Evolutionary conservation across 2,797 vertebrate genomes (phyloP).

Genomic region (Hyperoplus lanceolatus): DNA sequence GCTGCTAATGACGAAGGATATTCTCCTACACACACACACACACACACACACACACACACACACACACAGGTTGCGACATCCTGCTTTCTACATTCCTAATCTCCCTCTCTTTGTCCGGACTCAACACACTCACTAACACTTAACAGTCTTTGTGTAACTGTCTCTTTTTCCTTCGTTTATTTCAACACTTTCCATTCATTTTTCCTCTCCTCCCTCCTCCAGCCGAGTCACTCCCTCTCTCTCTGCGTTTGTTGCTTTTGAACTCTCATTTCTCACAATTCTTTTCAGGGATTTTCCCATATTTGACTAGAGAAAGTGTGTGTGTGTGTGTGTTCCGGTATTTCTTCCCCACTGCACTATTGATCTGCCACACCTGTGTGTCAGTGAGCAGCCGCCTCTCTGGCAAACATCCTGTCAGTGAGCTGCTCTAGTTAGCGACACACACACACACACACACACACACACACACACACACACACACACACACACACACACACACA

Average conservation of each 20-base stretch:
- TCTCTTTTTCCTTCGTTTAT: not conserved
- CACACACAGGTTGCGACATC: constrained; percentile 46
- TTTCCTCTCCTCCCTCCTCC: not conserved
- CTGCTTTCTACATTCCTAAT: constrained; percentile 29
- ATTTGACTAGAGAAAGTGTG: too few species aligned
- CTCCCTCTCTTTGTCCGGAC: constrained; percentile 1
- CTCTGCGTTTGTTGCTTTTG: not conserved
- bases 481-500: constrained; percentile 5
- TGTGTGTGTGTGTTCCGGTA: not conserved
- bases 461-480: constrained; percentile 1
- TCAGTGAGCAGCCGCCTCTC: constrained; percentile 26
- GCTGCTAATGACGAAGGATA: not conserved
- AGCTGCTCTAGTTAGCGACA: constrained; percentile 12
- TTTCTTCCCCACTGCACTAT: not conserved
- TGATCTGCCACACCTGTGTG: constrained; percentile 50
- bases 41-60: constrained; percentile 8
- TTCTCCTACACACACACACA: not conserved
- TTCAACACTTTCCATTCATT: not conserved
- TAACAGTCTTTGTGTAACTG: not conserved
- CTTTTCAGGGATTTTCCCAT: not conserved
- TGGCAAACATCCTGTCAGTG: constrained; percentile 63
- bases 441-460: constrained; percentile 17
- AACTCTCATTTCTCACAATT: not conserved
- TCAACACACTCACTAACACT: constrained; percentile 19
- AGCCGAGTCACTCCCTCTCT: not conserved